Evolutionary conservation across 2,888 invertebrate species (phyloP).

Genomic region (Scrobipalpa atriplicella): DNA sequence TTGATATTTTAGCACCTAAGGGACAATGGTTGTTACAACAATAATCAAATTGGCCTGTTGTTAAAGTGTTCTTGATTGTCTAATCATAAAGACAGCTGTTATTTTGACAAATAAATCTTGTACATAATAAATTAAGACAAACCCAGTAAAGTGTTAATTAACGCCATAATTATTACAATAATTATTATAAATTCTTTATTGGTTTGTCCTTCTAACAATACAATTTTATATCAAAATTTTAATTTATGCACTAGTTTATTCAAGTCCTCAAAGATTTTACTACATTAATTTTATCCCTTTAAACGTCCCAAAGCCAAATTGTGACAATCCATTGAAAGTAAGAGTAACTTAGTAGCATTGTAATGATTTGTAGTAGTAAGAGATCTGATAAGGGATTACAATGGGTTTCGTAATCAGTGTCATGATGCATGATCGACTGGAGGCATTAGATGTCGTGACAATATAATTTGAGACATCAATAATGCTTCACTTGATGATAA

Average conservation of each 20-base stretch:
- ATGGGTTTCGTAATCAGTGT: constrained; percentile 55
- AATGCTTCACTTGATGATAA: constrained; percentile 37
- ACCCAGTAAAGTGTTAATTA: too few relatives aligned
- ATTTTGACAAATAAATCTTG: too few relatives aligned
- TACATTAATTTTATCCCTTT: background rate
- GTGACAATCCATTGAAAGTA: constrained; percentile 25
- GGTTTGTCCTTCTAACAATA: too few relatives aligned
- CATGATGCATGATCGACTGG: constrained; percentile 46
- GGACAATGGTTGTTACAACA: background rate
- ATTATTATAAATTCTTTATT: background rate
- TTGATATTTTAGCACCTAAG: background rate
- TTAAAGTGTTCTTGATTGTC: too few relatives aligned
- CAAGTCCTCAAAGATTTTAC: background rate
- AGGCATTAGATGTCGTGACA: constrained; percentile 63
- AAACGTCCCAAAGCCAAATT: background rate
- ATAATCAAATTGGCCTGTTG: too few relatives aligned
- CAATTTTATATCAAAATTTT: background rate
- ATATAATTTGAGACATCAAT: constrained; percentile 57
- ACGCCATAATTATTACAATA: too few relatives aligned
- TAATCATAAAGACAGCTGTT: too few relatives aligned
- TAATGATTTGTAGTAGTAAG: constrained; percentile 31
- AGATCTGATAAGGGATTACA: constrained; percentile 62
- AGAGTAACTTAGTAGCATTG: constrained; percentile 27
- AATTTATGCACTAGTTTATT: background rate
- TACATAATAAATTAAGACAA: too few relatives aligned